Evolutionary conservation across 2,888 invertebrate species (phyloP).

Genomic region (Temnothorax rugatulus): DNA sequence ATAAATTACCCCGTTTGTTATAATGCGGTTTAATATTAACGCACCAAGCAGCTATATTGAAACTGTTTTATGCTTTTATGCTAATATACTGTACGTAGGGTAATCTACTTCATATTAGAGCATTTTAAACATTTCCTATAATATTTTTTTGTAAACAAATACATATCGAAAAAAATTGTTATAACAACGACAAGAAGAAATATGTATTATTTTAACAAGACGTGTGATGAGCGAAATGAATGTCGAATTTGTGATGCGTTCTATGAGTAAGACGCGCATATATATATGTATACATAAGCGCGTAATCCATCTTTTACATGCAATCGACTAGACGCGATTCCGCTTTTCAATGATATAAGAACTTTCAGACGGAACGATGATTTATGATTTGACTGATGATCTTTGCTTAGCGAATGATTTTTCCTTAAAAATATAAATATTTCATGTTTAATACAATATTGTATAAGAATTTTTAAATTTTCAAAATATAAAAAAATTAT

Average conservation of each 20-base stretch:
- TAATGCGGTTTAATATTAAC: conserved; percentile 26
- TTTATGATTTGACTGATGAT: conserved; percentile 10
- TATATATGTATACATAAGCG: not conserved
- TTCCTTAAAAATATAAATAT: conserved; percentile 19
- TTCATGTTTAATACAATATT: conserved; percentile 7
- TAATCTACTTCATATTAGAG: not conserved
- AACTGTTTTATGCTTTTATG: conserved; percentile 22
- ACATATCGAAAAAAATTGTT: not conserved
- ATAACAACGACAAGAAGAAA: not conserved
- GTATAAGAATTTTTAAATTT: not conserved
- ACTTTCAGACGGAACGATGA: conserved; percentile 14
- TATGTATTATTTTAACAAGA: conserved; percentile 17
- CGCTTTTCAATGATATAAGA: conserved; percentile 35
- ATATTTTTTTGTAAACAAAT: not conserved
- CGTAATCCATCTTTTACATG: conserved; percentile 34
- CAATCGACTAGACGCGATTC: not conserved
- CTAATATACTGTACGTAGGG: not conserved
- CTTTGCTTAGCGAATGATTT: not conserved
- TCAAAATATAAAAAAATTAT: not conserved
- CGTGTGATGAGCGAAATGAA: not conserved
- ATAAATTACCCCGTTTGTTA: conserved; percentile 37
- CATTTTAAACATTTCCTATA: not conserved
- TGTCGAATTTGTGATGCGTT: not conserved
- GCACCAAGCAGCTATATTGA: conserved; percentile 18
- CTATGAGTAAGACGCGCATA: not conserved